Evolutionary conservation across 2,113 vertebrate genomes (phyloP).

Genomic region (Aythya baeri): DNA sequence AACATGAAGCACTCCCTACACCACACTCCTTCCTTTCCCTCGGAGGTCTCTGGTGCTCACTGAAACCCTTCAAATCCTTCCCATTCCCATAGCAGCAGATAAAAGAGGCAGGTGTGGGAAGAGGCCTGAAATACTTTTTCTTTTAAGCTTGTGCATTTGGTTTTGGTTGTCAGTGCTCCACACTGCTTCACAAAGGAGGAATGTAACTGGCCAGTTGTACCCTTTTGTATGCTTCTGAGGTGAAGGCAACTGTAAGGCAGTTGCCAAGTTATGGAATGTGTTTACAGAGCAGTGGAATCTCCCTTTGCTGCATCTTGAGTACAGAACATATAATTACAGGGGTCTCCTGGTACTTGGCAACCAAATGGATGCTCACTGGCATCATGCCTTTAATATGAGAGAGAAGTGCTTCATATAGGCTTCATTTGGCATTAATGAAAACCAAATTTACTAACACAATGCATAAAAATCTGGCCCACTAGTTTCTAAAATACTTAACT

Average conservation of each 20-base stretch:
- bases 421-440: slow-evolving; percentile 71
- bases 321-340: slow-evolving; percentile 70
- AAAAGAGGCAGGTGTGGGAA: neutral
- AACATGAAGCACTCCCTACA: neutral
- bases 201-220: neutral
- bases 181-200: neutral
- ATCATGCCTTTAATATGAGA: slow-evolving; percentile 66
- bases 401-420: slow-evolving; percentile 51
- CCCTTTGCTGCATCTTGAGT: slow-evolving; percentile 49
- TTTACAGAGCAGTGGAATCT: slow-evolving; percentile 53
- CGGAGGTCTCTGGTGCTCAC: rapidly evolving
- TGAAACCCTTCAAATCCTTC: neutral
- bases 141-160: neutral
- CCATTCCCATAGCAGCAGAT: neutral
- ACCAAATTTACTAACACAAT: slow-evolving; percentile 61
- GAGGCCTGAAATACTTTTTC: neutral
- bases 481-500: slow-evolving; percentile 59
- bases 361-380: slow-evolving; percentile 59
- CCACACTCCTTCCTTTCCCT: neutral
- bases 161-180: neutral
- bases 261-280: slow-evolving; percentile 66
- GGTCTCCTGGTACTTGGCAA: slow-evolving; percentile 70
- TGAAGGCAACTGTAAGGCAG: neutral
- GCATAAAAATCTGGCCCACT: slow-evolving; percentile 58
- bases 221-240: neutral